Percentiles rank a stretch among this genome's conserved stretches.
Conservation (phyloP, 2,888 invertebrate species). For the Rhagophthalmus giganteus region DNA sequence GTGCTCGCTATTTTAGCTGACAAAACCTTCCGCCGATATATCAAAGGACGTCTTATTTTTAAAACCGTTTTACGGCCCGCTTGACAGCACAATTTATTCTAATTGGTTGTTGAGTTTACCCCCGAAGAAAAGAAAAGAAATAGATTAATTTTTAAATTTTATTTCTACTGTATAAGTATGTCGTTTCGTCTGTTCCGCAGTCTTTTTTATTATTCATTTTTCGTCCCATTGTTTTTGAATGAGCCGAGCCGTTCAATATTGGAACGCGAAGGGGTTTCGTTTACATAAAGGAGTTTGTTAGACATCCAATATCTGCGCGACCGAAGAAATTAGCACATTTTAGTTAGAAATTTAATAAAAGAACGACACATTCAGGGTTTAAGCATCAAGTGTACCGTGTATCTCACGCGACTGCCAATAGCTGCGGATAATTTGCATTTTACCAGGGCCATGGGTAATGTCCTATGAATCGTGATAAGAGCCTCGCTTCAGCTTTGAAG, state of each 20-base stretch:
- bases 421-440: slow-evolving; percentile 52
- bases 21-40: slow-evolving; percentile 54
- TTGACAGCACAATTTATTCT: slow-evolving; percentile 50
- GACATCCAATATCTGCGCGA: too few relatives aligned
- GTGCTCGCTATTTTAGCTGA: slow-evolving; percentile 53
- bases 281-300: slow-evolving; percentile 17
- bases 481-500: slow-evolving; percentile 37
- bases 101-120: slow-evolving; percentile 44
- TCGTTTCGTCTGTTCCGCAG: slow-evolving; percentile 19
- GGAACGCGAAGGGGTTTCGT: slow-evolving; percentile 12
- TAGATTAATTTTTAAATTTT: slow-evolving; percentile 28
- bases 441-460: slow-evolving; percentile 52
- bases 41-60: slow-evolving; percentile 53
- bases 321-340: too few relatives aligned
- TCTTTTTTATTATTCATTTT: slow-evolving; percentile 22
- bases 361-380: slow-evolving; percentile 26
- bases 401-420: slow-evolving; percentile 49
- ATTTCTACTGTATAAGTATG: slow-evolving; percentile 27
- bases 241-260: slow-evolving; percentile 13
- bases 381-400: slow-evolving; percentile 29
- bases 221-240: slow-evolving; percentile 16
- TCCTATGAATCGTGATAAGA: slow-evolving; percentile 54
- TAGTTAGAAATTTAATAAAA: slow-evolving; percentile 21
- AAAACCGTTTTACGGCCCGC: slow-evolving; percentile 45
- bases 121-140: slow-evolving; percentile 31